These are phyloP conservation scores for Gouania willdenowi DNA, from an alignment of 2,797 vertebrate species.

Conservation along the genomic window DNA sequence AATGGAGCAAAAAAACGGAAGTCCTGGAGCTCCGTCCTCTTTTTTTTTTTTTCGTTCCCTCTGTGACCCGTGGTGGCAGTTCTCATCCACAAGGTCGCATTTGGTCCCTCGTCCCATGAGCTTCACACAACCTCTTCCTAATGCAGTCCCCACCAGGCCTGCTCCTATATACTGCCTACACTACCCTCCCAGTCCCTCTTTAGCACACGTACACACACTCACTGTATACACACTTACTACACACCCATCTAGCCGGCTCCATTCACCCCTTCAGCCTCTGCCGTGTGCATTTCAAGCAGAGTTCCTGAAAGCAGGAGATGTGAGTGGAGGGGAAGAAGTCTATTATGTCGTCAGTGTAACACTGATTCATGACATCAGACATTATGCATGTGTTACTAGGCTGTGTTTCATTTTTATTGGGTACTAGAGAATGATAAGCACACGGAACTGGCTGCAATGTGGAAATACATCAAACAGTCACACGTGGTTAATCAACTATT, in stretches of 20 bases:
- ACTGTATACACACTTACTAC: constrained; percentile 6
- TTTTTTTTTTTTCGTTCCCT: constrained; percentile 17
- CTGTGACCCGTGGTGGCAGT: constrained; percentile 56
- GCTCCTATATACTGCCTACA: constrained; percentile 26
- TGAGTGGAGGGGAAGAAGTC: constrained; percentile 5
- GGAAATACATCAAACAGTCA: background rate
- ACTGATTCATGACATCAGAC: constrained; percentile 11
- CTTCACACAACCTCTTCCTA: constrained; percentile 53
- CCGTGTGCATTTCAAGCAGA: constrained; percentile 6
- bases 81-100: constrained; percentile 65
- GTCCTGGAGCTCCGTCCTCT: constrained; percentile 41
- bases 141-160: constrained; percentile 47
- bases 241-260: constrained; percentile 26
- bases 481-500: background rate
- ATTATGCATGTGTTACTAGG: constrained; percentile 7
- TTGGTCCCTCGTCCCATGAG: constrained; percentile 56
- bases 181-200: constrained; percentile 6
- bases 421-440: constrained; percentile 3
- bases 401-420: constrained; percentile 16
- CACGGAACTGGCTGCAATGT: background rate
- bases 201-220: background rate
- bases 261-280: constrained; percentile 3
- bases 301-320: constrained; percentile 19
- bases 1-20: constrained; percentile 31
- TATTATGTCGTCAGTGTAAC: constrained; percentile 15